Percentiles rank a stretch among this genome's conserved stretches.
phyloP scores from a whole-genome alignment of 2,888 invertebrate genomes.

The Bembecia ichneumoniformis region DNA sequence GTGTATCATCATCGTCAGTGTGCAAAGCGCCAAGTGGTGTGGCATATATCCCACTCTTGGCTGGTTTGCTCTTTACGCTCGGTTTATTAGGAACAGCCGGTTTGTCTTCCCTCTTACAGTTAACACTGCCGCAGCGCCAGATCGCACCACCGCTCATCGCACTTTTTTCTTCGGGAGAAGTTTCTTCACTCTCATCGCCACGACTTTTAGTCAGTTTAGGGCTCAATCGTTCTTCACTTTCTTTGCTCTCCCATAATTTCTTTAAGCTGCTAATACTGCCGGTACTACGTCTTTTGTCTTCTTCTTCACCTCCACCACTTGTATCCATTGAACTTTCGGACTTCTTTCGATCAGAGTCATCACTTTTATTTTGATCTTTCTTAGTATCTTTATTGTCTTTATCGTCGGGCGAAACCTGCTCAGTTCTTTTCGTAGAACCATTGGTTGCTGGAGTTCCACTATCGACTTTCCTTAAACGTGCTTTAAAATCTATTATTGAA shows the following conservation, averaged over 20 bases:
- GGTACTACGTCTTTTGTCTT: slow-evolving; percentile 90
- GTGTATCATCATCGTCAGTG: slow-evolving; percentile 49
- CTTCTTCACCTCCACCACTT: slow-evolving; percentile 72
- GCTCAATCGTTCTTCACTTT: slow-evolving; percentile 74
- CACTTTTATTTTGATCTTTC: slow-evolving; percentile 31
- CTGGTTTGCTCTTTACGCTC: slow-evolving; percentile 74
- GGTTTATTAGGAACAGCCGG: slow-evolving; percentile 79
- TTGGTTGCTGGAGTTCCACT: slow-evolving; percentile 46
- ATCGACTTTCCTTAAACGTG: slow-evolving; percentile 86
- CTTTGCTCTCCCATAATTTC: slow-evolving; percentile 92
- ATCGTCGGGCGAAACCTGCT: slow-evolving; percentile 44
- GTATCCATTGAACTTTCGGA: slow-evolving; percentile 40
- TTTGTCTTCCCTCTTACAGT: slow-evolving; percentile 40
- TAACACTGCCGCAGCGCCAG: slow-evolving; percentile 23
- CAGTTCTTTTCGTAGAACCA: slow-evolving; percentile 14
- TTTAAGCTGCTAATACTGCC: slow-evolving; percentile 94
- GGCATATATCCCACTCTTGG: slow-evolving; percentile 80
- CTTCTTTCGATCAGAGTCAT: slow-evolving; percentile 61
- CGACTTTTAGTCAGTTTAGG: slow-evolving; percentile 69
- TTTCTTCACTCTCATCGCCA: slow-evolving; percentile 33
- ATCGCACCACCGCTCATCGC: background rate
- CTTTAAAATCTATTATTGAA: slow-evolving; percentile 86
- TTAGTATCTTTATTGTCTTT: slow-evolving; percentile 15
- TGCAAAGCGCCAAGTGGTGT: slow-evolving; percentile 76
- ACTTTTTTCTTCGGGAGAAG: slow-evolving; percentile 35